Base-by-base conservation (phyloP, 2,113 vertebrate genomes). In the Actinemys pallida region DNA sequence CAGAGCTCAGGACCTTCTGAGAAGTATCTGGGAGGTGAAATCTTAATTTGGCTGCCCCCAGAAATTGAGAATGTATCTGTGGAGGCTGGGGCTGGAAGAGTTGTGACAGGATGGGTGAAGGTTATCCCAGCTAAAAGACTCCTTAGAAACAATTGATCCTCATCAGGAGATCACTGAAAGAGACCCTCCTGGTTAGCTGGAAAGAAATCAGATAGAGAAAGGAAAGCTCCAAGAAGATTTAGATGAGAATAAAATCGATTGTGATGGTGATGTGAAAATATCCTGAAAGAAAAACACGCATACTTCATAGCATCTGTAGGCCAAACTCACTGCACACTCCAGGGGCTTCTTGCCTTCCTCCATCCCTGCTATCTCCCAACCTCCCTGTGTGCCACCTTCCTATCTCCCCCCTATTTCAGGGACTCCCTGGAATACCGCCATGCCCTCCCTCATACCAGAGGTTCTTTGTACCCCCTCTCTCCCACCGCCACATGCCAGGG, bases 1-100 rank as follows among this genome's bases (percentile, higher is more conserved):
- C 16, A 94, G 88, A 31, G 19, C 92, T 65, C 50, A 90, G 92
- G 5, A 24, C 62, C 80, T 78, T 91, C 81, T 50, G 29, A 7
- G 29, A 56, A 16, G 86, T 57, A 84, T 35, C 35, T 57, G 47
- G 50, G 14, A 90, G 25, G 2, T 17, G 81, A 53, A 83, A 91
- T 65, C 86, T 87, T 52, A 86, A 19, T 65, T 83, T 91, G 87
- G 25, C 12, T 62, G 89, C 20, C 2, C 79, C 25, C 35, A 50
- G 75, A 25, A 92, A 7, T 17, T 84, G 52, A 72, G 25, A 2
- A 35, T 78, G 1, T 86, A 5, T 42, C 56, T 80, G 54, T 45
- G n/a, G 31, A 69, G 57, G 42, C 5, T 93, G 35, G 2, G 45
- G 19, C 17, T 84, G 17, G 52, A 39, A 80, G 54, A 50, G 0